Percentiles rank a stretch among this genome's conserved stretches.
Evolutionary conservation across 2,797 vertebrate genomes (phyloP).

Genomic region (Chaetophractus vellerosus): DNA sequence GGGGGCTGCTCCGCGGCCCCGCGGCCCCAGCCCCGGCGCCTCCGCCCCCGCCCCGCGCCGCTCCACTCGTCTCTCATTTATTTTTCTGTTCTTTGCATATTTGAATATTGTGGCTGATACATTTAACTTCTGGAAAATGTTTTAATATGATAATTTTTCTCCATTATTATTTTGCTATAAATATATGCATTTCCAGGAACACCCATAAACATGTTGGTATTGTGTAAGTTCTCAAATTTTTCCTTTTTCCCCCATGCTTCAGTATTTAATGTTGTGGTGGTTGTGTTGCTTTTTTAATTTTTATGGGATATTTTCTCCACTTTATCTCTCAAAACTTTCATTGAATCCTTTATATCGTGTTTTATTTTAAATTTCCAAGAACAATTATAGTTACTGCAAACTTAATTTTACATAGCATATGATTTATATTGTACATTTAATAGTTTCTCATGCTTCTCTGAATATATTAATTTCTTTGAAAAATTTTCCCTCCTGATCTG

Average conservation of each 20-base stretch:
- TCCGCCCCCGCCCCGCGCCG: too few relatives aligned
- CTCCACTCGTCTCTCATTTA: too few relatives aligned
- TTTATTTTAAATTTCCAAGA: neutral
- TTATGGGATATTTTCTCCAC: neutral
- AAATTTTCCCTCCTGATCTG: too few relatives aligned
- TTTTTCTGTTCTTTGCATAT: neutral
- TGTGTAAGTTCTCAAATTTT: neutral
- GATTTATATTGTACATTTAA: neutral
- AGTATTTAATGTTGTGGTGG: neutral
- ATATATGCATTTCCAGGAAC: neutral
- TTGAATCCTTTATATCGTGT: neutral
- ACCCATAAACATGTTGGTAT: accelerated
- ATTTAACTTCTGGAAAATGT: neutral
- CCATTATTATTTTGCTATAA: neutral
- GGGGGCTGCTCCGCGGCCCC: too few relatives aligned
- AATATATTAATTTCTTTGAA: neutral
- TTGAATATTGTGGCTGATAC: neutral
- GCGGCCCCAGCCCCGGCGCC: too few relatives aligned
- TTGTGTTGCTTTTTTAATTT: neutral
- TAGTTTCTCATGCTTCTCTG: neutral
- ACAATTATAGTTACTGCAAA: neutral
- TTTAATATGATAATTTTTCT: neutral
- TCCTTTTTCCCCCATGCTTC: neutral
- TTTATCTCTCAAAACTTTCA: neutral
- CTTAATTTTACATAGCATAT: neutral